Evolutionary conservation across 2,113 vertebrate species (phyloP), one percentile per base, ranked within the genome.

Genomic region (Hyperoodon ampullatus): DNA sequence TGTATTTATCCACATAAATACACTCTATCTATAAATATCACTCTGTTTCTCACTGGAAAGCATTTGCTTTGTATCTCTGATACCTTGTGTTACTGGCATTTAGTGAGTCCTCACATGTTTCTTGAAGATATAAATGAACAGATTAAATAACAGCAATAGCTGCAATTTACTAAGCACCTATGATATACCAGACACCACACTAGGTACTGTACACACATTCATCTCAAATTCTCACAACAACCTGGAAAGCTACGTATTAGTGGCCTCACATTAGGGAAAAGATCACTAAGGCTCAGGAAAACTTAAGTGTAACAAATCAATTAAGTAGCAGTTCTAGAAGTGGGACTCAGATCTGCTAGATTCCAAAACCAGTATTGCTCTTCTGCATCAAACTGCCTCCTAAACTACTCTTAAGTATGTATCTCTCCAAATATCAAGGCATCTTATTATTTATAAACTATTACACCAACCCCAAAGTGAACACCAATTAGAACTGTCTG

Each of bases 381-480:
- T 63, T 80, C 44, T 75, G 6, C 6, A 60, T 50, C 71, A 93
- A 72, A 55, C 58, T 87, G 23, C 65, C 53, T 96, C 60, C 30
- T 60, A 90, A 94, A 97, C 77, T 87, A 95, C 80, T 75, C 44
- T 94, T 97, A 96, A 96, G 75, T 88, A 96, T 39, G 8, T 85
- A 6, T 77, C 71, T 92, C 47, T 96, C 74, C 74, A 94, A 97
- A 90, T 95, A 96, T 66, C 84, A 98, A 83, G 4, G 15, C 23
- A 78, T 72, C 58, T 81, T 97, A 78, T 81, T 90, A 90, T 92
- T 92, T 97, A 96, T 78, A 80, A 94, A 97, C 71, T 35, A 55
- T 28, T 26, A 26, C 53, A 55, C 24, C 44, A 74, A 94, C 42
- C n/a, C 71, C 84, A 95, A 97, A 74, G 85, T 95, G 84, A 97